Evolutionary conservation across 2,888 invertebrate genomes (phyloP).

Genomic region (Drosophila affinis): DNA sequence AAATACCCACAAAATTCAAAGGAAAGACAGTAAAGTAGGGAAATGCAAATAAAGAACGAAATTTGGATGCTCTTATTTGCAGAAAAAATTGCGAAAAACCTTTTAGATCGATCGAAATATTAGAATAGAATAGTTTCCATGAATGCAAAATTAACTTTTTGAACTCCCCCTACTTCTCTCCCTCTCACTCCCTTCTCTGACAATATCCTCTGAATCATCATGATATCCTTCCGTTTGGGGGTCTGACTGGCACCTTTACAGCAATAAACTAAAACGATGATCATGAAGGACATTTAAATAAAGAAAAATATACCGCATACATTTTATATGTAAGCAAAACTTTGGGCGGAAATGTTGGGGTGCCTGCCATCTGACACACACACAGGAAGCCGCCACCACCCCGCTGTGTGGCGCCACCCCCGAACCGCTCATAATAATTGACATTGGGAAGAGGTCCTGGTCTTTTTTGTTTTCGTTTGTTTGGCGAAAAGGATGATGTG

Average conservation of each 20-base stretch:
- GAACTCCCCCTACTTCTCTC: not conserved
- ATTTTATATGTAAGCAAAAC: constrained; percentile 25
- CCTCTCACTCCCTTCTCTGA: not conserved
- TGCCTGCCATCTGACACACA: constrained; percentile 9
- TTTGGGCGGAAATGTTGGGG: constrained; percentile 51
- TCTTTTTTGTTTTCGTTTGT: constrained; percentile 10
- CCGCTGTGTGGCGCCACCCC: constrained; percentile 40
- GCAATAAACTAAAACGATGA: constrained; percentile 53
- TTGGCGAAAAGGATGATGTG: constrained; percentile 5
- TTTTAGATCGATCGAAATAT: too few relatives aligned
- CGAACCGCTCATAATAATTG: constrained; percentile 42
- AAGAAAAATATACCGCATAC: constrained; percentile 23
- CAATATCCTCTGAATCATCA: not conserved
- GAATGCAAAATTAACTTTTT: not conserved
- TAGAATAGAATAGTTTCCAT: too few relatives aligned
- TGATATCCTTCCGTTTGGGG: not conserved
- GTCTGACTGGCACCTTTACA: not conserved
- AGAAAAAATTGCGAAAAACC: not conserved
- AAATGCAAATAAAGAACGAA: not conserved
- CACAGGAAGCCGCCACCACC: constrained; percentile 16
- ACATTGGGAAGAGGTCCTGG: constrained; percentile 24
- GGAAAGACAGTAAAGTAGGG: not conserved
- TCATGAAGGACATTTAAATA: constrained; percentile 70
- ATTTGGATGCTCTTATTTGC: not conserved
- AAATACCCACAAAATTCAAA: not conserved